Evolutionary conservation across 2,797 vertebrate genomes (phyloP).

Genomic region (Sebastes kiyomatsui): DNA sequence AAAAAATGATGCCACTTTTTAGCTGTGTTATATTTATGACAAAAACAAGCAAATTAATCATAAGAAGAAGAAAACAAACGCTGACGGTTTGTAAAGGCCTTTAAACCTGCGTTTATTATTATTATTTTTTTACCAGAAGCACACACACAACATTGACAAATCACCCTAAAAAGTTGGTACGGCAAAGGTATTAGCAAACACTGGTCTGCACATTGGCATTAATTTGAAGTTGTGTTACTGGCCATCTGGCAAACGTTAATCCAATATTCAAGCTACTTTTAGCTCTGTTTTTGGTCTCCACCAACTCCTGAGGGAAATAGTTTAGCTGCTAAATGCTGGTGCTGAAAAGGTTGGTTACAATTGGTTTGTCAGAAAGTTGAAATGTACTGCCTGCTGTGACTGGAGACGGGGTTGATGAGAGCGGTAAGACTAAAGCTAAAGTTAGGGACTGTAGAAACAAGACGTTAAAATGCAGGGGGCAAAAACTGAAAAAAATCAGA

Average conservation of each 20-base stretch:
- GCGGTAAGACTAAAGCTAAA: background rate
- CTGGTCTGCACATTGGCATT: background rate
- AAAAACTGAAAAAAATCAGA: background rate
- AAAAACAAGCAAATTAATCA: too few relatives aligned
- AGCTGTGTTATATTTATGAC: too few relatives aligned
- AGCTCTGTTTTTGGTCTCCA: background rate
- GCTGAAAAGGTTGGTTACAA: background rate
- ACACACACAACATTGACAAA: background rate
- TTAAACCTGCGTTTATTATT: too few relatives aligned
- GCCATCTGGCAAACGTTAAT: background rate
- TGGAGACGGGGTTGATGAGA: accelerated
- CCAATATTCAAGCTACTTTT: background rate
- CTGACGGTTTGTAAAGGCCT: too few relatives aligned
- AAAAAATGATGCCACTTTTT: too few relatives aligned
- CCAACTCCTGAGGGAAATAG: background rate
- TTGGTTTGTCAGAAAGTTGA: background rate
- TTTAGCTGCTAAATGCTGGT: background rate
- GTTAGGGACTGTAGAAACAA: background rate
- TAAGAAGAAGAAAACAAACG: too few relatives aligned
- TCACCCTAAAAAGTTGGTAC: background rate
- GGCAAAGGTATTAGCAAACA: background rate
- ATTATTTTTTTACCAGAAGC: too few relatives aligned
- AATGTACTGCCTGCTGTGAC: too few relatives aligned
- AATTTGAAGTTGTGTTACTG: background rate
- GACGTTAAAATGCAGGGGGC: background rate